Evolutionary conservation across 2,113 vertebrate species (phyloP).

Genomic region (Odocoileus hemionus): DNA sequence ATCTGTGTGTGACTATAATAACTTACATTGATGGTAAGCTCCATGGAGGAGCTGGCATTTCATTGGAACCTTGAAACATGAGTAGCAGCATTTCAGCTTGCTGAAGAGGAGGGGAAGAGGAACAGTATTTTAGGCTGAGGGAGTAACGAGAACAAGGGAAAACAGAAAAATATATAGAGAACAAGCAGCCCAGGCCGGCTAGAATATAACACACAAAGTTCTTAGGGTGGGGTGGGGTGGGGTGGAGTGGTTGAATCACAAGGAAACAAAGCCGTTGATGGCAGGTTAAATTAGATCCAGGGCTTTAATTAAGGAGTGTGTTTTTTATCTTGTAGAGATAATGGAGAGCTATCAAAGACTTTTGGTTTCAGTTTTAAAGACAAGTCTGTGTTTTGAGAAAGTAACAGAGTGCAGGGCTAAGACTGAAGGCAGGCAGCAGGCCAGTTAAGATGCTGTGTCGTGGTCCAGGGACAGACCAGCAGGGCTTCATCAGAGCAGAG

Average conservation of each 20-base stretch:
- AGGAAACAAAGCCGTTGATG: not conserved
- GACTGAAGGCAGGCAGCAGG: not conserved
- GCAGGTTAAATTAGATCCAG: not conserved
- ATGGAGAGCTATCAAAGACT: not conserved
- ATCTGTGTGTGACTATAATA: not conserved
- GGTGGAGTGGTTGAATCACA: not conserved
- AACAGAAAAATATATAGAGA: not conserved
- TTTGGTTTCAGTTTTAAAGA: not conserved
- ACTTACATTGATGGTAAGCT: not conserved
- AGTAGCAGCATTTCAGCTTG: not conserved
- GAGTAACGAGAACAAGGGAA: not conserved
- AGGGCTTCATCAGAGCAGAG: not conserved
- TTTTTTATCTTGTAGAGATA: not conserved
- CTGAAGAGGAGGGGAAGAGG: not conserved
- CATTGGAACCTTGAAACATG: not conserved
- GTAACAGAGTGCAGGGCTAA: not conserved
- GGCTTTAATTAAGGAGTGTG: not conserved
- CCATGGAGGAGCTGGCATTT: not conserved
- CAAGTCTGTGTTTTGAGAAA: conserved; percentile 19
- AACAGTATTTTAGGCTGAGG: not conserved
- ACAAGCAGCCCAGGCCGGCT: not conserved
- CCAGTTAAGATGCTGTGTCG: not conserved
- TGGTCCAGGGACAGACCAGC: not conserved
- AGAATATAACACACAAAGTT: not conserved
- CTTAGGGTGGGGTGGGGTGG: not conserved